Base-by-base conservation (phyloP, 2,888 invertebrate species). In the Agonopterix alstromeriana region DNA sequence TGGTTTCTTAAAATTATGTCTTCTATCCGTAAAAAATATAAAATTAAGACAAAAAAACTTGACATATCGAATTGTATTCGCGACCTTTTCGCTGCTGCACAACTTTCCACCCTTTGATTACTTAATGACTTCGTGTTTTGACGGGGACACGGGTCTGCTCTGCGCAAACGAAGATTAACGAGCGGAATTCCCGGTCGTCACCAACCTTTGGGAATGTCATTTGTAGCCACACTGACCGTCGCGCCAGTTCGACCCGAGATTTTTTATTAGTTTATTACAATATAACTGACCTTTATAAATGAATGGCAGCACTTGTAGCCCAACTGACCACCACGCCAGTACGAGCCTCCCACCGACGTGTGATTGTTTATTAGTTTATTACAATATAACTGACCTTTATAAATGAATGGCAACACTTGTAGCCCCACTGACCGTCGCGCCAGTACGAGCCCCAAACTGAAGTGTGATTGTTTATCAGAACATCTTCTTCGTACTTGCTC, bases 381-480 rank as follows among this genome's bases (percentile, higher is more conserved):
- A 27, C 27, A 27, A 27, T 27, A 5, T 1, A 27, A 27, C 27
- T 7, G 7, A 92, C 92, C 90, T 94, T 94, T 8, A 99, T 92
- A 54, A 94, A 94, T 0, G 97, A 97, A 73, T 97, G 94, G 78
- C 99, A 99, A 70, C 99, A 99, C 69, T 95, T 94, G 82, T 94
- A 99, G 0, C 99, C 99, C 99, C 99, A 99, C 53, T 92, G 91
- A 0, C 97, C 98, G 46, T 93, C 93, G 60, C 91, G 91, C 98
- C 99, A 99, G 77, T 91, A 98, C 0, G 98, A 98, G 3, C 99
- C 99, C 96, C 97, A 99, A 5, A 99, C 95, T 0, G 94, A 92
- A 0, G 94, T 95, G 78, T 99, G 99, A 79, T 99, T 99, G 73
- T 97, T 97, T 7, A 94, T 93, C 57, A 93, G 91, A 11, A 96